Conservation (phyloP, 2,113 vertebrate species). For the Halcyon malimbica region DNA sequence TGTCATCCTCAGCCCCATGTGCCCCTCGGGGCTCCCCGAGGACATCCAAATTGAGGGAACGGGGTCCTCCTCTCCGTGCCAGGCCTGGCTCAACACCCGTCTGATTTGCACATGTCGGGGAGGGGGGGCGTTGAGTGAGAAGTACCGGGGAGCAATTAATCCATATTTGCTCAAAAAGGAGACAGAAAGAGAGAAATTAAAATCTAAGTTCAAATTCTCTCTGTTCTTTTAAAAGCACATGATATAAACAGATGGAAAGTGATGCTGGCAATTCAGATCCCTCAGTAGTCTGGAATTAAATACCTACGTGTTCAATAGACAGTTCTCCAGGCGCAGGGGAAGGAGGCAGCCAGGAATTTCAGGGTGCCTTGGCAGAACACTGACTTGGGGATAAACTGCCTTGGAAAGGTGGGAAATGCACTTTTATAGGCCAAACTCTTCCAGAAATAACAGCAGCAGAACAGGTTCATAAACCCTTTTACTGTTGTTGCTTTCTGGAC, state of each 20-base stretch:
- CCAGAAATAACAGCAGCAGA: background rate
- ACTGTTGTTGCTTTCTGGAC: background rate
- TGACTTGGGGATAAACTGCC: background rate
- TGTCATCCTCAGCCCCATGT: background rate
- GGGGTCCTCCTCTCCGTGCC: background rate
- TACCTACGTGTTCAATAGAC: background rate
- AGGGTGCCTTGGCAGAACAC: background rate
- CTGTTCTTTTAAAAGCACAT: slow-evolving; percentile 4
- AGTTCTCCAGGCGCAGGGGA: background rate
- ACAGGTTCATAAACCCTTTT: background rate
- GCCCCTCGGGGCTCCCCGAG: rapidly evolving
- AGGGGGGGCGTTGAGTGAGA: background rate
- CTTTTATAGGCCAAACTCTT: background rate
- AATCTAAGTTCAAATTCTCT: background rate
- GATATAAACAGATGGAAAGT: background rate
- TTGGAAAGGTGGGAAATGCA: background rate
- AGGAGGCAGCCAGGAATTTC: background rate
- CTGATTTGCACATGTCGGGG: background rate
- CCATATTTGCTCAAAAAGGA: background rate
- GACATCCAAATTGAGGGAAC: rapidly evolving
- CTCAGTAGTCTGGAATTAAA: slow-evolving; percentile 23
- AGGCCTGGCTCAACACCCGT: background rate
- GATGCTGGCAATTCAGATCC: slow-evolving; percentile 28
- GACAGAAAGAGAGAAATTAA: background rate
- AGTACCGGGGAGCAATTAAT: background rate